Base-by-base conservation (phyloP, 2,888 invertebrate genomes). In the Stomorhina lunata region DNA sequence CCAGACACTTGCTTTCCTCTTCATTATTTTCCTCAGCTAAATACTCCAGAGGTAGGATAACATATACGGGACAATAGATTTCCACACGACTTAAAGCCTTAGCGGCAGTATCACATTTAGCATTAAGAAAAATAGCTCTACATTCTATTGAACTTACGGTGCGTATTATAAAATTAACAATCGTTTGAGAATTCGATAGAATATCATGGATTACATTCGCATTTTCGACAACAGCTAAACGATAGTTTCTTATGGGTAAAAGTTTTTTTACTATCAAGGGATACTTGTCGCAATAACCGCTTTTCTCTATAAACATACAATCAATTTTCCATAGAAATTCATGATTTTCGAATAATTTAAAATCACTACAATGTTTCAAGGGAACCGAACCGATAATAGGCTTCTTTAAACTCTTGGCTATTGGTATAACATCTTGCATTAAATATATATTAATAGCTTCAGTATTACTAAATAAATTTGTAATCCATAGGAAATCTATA, bases 11-110 rank as follows among this genome's bases (percentile, higher is more conserved):
- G 4, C 37, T 29, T n/a, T 78, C 81, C 3, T 84, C 83, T 12
- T 86, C 85, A 1, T 82, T 75, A 1, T 76, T 32, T 0, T 85
- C 85, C 9, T 6, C 1, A 9, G 78, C 50, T n/a, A 84, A 85
- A 20, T 87, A 85, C 7, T 84, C 84, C 0, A 89, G 29, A 0
- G 89, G 86, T 73, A 90, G 59, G 85, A 90, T 85, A 34, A 89
- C 84, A 61, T 88, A 88, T 1, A 91, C 90, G 0, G 91, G 91
- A 68, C 91, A 91, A 43, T 91, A 90, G n/a, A 91, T 89, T 72
- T 89, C 88, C 0, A 85, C 77, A 1, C 88, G 86, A 0, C 89
- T 87, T 65, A 91, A 81, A 0, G 90, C 89, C 0, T 87, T 80
- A 12, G 89, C 88, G 1, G 89, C 88, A 0, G 85, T 84, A 65